Percentiles rank a stretch among this genome's conserved stretches.
Evolutionary conservation across 1,140 invertebrate genomes (phyloP).

Genomic region (roundworm (Caenorhabditis elegans)): DNA sequence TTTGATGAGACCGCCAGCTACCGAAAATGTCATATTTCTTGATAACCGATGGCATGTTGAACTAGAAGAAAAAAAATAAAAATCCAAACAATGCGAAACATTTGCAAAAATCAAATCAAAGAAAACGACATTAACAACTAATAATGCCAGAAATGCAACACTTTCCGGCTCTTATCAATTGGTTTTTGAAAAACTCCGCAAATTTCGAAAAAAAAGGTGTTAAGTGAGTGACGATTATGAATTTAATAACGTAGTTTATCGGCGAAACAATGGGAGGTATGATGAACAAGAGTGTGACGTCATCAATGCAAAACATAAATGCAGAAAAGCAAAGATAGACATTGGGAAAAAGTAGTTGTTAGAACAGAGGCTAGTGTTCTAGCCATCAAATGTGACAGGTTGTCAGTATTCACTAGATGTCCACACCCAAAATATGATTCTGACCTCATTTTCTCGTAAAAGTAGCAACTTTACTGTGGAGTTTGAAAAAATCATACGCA

Average conservation of each 20-base stretch:
- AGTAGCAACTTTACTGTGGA: no score
- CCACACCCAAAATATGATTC: neutral
- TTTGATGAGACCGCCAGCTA: conserved; percentile 9
- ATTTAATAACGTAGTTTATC: neutral
- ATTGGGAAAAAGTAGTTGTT: neutral
- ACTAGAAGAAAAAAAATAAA: no score
- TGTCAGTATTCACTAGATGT: neutral
- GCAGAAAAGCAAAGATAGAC: neutral
- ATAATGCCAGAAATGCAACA: neutral
- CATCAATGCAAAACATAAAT: neutral
- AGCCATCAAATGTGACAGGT: conserved; percentile 16
- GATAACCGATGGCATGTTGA: no score
- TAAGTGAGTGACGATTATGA: neutral
- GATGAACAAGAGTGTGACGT: neutral
- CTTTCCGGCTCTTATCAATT: neutral
- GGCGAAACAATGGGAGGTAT: conserved; percentile 1
- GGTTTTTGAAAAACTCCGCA: neutral
- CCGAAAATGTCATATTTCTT: neutral
- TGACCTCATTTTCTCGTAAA: neutral
- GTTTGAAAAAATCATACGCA: no score
- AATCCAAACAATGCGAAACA: neutral
- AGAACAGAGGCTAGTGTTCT: conserved; percentile 1
- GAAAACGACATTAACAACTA: neutral
- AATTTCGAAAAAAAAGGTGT: neutral
- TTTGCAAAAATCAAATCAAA: neutral